A percentile compares a stretch with the other conserved stretches of the same genome.
Conservation (phyloP, 2,888 invertebrate genomes). For the Maniola hyperantus region DNA sequence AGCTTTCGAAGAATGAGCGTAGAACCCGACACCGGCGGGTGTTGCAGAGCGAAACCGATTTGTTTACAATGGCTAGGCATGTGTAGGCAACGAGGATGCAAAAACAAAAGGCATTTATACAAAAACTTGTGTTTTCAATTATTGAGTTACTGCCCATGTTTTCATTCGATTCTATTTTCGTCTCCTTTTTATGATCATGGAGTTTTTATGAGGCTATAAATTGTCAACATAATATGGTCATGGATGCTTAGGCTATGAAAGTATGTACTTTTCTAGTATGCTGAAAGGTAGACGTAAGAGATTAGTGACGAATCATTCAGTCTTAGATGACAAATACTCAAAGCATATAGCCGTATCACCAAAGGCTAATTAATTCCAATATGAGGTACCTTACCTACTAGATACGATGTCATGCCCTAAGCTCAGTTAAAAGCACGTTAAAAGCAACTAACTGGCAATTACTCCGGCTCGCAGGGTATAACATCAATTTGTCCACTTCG, state of each 20-base stretch:
- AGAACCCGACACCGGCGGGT: conserved; percentile 33
- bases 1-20: conserved; percentile 37
- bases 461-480: conserved; percentile 43
- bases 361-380: no score
- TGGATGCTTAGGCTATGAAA: no score
- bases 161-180: neutral
- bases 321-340: no score
- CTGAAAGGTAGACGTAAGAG: no score
- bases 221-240: no score
- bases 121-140: neutral
- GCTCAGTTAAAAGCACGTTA: conserved; percentile 24
- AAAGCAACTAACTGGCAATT: conserved; percentile 28
- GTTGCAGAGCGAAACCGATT: conserved; percentile 24
- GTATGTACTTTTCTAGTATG: no score
- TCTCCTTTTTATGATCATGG: neutral
- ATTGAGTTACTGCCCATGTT: neutral
- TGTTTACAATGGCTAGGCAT: conserved; percentile 23
- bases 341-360: no score
- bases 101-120: conserved; percentile 2
- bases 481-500: conserved; percentile 48
- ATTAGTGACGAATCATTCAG: no score
- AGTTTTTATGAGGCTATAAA: no score
- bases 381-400: no score
- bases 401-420: no score
- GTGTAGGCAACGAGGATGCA: conserved; percentile 5